These are phyloP conservation scores for Drosophila ambigua DNA, from an alignment of 1,140 invertebrate species.

Conservation along the genomic window DNA sequence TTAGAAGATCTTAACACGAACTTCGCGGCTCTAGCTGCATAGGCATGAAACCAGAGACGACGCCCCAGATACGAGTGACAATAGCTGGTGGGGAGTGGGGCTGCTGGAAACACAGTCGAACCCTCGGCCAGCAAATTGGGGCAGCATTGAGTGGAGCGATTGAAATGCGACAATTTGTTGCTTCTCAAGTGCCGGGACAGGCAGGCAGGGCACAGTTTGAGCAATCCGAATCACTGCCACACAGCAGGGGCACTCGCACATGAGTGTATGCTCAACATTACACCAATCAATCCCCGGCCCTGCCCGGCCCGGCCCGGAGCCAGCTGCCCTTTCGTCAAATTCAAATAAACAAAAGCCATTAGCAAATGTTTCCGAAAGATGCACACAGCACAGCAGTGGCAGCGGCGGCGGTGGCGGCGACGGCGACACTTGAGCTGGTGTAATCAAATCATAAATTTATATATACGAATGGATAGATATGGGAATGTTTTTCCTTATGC, in stretches of 20 bases:
- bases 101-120: constrained; percentile 24
- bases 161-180: constrained; percentile 78
- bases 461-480: constrained; percentile 30
- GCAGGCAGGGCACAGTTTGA: constrained; percentile 31
- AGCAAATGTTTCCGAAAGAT: constrained; percentile 73
- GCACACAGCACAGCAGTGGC: not conserved
- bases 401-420: not conserved
- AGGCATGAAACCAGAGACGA: constrained; percentile 16
- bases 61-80: constrained; percentile 34
- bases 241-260: constrained; percentile 7
- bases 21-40: too few relatives aligned
- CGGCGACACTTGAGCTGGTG: constrained; percentile 56
- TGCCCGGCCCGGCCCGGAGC: constrained; percentile 43
- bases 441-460: constrained; percentile 80
- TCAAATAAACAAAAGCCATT: constrained; percentile 77
- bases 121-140: constrained; percentile 55
- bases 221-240: constrained; percentile 41
- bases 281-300: constrained; percentile 69
- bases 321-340: constrained; percentile 77
- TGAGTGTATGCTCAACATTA: constrained; percentile 31
- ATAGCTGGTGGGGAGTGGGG: not conserved
- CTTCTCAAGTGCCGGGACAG: constrained; percentile 59
- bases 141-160: constrained; percentile 60
- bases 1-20: too few relatives aligned
- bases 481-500: constrained; percentile 31